Base-by-base conservation (phyloP, 2,797 vertebrate genomes). In the Chlorospingus semifuscus region DNA sequence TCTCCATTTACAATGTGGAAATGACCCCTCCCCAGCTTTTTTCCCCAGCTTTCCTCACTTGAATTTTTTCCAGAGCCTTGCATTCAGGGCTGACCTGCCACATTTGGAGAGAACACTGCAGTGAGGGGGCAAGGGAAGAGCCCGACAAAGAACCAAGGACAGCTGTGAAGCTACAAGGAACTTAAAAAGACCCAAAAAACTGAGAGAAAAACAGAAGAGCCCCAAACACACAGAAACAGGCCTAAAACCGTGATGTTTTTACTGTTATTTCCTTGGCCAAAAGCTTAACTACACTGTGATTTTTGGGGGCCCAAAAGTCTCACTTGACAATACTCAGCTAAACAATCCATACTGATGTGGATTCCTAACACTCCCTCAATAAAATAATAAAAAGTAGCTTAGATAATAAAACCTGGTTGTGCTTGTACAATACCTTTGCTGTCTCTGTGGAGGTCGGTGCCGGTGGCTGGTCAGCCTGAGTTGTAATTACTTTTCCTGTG, bases 371-470 rank as follows among this genome's bases (percentile, higher is more conserved):
- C 8, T 1, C 12, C 29, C 24, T 41, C n/a, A 30, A 8, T 21
- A 85, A 56, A 69, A 52, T 10, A 83, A 39, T 5, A 52, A 47
- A 61, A 70, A 53, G 2, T 19, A 9, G 4, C 8, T n/a, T 29
- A 53, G 59, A 37, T 18, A 83, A 53, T 19, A 83, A 36, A 59
- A 60, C 42, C 1, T 17, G 9, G 5, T 24, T n/a, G 27, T 74
- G 12, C 7, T 86, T 83, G n/a, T 68, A 22, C 11, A 6, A n/a
- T 92, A 98, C 98, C 97, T 98, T 95, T 91, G 83, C 60, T 74
- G 55, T 53, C 46, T 96, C 96, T 76, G 6, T 5, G 36, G 92
- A 74, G 55, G 87, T 65, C 57, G 83, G 53, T 63, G 86, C 59
- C 24, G 68, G 41, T n/a, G 44, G 57, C 75, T 93, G 89, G 8